These are phyloP conservation scores for Parapsyche elsis DNA, from an alignment of 1,140 invertebrate species.

Conservation along the genomic window DNA sequence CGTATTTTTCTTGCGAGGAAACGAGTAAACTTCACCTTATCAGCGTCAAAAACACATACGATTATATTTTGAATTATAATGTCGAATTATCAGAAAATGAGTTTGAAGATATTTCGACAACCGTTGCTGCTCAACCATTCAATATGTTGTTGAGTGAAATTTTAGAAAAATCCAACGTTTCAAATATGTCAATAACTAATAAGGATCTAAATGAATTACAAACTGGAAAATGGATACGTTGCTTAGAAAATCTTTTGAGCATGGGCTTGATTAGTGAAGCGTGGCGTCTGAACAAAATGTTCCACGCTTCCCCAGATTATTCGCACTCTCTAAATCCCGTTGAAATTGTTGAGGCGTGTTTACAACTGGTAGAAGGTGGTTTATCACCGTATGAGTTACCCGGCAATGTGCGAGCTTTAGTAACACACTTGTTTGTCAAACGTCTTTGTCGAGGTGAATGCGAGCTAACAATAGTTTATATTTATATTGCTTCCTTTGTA, in stretches of 20 bases:
- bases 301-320: slow-evolving; percentile 46
- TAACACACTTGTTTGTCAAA: neutral
- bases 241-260: slow-evolving; percentile 56
- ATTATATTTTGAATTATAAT: slow-evolving; percentile 47
- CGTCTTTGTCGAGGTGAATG: neutral
- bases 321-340: slow-evolving; percentile 57
- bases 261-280: slow-evolving; percentile 57
- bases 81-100: slow-evolving; percentile 1
- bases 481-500: neutral
- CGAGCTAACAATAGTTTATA: too few relatives aligned
- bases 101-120: slow-evolving; percentile 12
- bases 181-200: slow-evolving; percentile 43
- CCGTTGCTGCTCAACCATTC: slow-evolving; percentile 59
- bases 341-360: slow-evolving; percentile 60
- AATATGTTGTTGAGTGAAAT: slow-evolving; percentile 63
- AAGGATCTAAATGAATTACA: slow-evolving; percentile 49
- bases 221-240: slow-evolving; percentile 51
- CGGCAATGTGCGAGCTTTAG: neutral
- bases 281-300: slow-evolving; percentile 61
- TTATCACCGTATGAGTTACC: slow-evolving; percentile 60
- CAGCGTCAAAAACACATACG: slow-evolving; percentile 59
- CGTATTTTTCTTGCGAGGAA: slow-evolving; percentile 62
- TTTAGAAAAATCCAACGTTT: slow-evolving; percentile 63
- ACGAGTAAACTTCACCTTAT: slow-evolving; percentile 59
- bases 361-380: slow-evolving; percentile 61